Evolutionary conservation across 2,888 invertebrate genomes (phyloP), one percentile per base, ranked within the genome.

Genomic region (Mechanitis messenoides): DNA sequence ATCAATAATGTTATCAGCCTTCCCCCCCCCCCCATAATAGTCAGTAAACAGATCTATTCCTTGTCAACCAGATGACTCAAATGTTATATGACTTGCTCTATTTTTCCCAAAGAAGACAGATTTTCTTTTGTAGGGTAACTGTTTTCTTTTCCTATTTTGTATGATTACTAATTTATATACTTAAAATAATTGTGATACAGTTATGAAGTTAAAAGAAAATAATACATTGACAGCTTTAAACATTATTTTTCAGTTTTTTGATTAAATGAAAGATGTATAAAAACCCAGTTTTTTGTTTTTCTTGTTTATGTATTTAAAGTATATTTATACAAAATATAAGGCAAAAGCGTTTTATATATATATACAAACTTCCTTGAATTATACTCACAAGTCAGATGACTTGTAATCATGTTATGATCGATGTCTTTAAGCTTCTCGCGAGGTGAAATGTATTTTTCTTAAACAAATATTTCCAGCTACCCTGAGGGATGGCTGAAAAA

Each of bases 91-190:
- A 69, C 71, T 71, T 68, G 66, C 68, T 63, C 67, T 67, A 70
- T 68, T 69, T 70, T 70, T 59, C 64, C 64, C 64, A 63, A 63
- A 57, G 68, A 65, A 67, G 69, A 71, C 67, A 70, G 71, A 71
- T 69, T 71, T 70, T 68, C 63, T 67, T 53, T 53, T 53, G 58
- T 60, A 60, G 59, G 60, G 58, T 68, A 56, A 53, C 56, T 6
- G 58, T 58, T 31, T 54, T 35, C 4, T 50, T 50, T 31, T 28
- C 31, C 28, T 50, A 31, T 31, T 7, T 31, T 50, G 31, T 2
- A 50, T 9, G 9, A 9, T 9, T 9, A 9, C 2, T 35, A 35
- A 35, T 35, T 5, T 5, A 35, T 3, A 35, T 35, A 35, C 6
- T 35, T 35, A 35, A 3, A 35, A 35, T 2, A 35, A 35, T 35